Base-by-base conservation (phyloP, 92 coral and sea anemone genomes). In the Pocillopora meandrina region DNA sequence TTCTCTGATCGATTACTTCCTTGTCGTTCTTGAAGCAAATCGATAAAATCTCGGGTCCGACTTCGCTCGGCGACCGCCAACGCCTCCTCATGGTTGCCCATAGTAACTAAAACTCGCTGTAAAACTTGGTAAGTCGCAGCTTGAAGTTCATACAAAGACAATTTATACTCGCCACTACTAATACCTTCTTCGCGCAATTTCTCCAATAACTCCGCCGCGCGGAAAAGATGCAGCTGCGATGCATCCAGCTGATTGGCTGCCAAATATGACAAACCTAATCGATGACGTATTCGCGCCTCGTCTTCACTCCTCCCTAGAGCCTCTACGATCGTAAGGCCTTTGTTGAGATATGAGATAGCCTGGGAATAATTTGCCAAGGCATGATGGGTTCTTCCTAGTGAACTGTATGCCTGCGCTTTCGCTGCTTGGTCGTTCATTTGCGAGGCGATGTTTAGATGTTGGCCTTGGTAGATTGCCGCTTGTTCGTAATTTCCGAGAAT, bases 61-160 rank as follows among this genome's bases (percentile, higher is more conserved):
- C 98, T 95, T 5, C 98, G 90, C 79, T 97, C 99, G 18, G 99
- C 99, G 36, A 95, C 94, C 35, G 95, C 95, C 81, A 97, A 89
- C 10, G 99, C 99, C 33, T 95, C 99, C 21, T 86, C 78, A 66
- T 95, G 97, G 61, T 88, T 91, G 14, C 93, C 97, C 17, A 92
- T 86, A 10, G 92, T 91, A n/a, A 97, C 98, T 21, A 97, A 82
- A 57, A 97, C 98, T 71, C 98, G 94, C 73, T 97, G 99, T 31
- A 97, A 89, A 65, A 91, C 95, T 84, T 95, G 97, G 72, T 97
- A 97, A 58, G 96, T 94, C 34, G 95, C 95, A 1, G 98, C 80
- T 75, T 97, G 99, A 10, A 95, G 94, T 60, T 97, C 98, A 71
- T 96, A 93, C 89, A 97, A 72, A 23, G 99, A 91, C 4, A 97